Percentiles rank a stretch among this genome's conserved stretches.
phyloP scores from a whole-genome alignment of 2,888 invertebrate species.

The Rambutsinella grinnellia region DNA sequence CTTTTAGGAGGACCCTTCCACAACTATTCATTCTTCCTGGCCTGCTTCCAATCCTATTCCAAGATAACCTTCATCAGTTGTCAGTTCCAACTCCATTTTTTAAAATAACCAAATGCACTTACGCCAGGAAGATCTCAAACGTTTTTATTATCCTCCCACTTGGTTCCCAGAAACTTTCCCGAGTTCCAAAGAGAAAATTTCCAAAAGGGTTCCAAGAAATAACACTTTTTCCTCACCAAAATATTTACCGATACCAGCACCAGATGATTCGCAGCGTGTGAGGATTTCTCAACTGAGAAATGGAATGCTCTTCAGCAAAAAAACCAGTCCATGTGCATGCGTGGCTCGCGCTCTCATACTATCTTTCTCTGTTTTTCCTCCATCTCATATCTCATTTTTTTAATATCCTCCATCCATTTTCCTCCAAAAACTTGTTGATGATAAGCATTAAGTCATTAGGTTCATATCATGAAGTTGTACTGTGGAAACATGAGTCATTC shows the following conservation, averaged over 20 bases:
- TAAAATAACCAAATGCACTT: neutral
- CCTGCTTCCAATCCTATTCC: no score
- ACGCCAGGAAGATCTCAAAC: neutral
- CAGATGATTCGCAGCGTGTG: neutral
- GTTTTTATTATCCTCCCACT: no score
- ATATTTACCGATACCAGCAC: neutral
- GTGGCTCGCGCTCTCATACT: neutral
- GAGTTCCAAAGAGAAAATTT: no score
- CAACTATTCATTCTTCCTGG: conserved; percentile 47
- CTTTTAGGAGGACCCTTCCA: conserved; percentile 16
- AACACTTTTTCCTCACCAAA: neutral
- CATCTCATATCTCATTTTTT: no score
- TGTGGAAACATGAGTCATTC: no score
- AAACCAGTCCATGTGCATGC: neutral
- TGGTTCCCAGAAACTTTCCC: no score
- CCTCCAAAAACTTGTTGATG: no score
- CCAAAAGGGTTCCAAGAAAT: neutral
- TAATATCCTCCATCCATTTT: no score
- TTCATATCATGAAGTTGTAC: no score
- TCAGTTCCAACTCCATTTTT: neutral
- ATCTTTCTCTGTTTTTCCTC: neutral
- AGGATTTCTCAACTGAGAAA: neutral
- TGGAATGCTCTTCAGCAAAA: neutral
- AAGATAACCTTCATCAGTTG: neutral
- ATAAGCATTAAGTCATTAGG: no score